Evolutionary conservation across 1,140 invertebrate species (phyloP).

Genomic region (Drosophila insularis): DNA sequence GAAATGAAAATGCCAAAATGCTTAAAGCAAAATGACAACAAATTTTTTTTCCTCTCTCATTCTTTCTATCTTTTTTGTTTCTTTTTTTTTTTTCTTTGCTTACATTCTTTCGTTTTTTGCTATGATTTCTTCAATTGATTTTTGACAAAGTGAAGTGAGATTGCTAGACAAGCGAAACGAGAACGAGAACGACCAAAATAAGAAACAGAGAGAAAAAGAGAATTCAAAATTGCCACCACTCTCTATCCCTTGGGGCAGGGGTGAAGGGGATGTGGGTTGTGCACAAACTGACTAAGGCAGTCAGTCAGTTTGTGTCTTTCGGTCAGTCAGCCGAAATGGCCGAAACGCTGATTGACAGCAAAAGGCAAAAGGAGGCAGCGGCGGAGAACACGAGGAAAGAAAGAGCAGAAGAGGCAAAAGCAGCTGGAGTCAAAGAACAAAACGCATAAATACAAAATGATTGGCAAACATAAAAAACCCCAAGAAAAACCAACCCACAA

Average conservation of each 20-base stretch:
- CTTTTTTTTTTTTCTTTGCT: neutral
- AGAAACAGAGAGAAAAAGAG: conserved; percentile 4
- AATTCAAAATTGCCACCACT: conserved; percentile 1
- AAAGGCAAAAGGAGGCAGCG: neutral
- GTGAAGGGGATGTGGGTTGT: too few relatives aligned
- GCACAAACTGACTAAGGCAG: neutral
- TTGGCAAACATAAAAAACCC: conserved; percentile 64
- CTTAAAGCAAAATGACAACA: conserved; percentile 27
- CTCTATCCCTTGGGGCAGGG: neutral
- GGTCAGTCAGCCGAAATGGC: conserved; percentile 39
- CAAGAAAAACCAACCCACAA: conserved; percentile 25
- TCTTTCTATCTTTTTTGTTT: neutral
- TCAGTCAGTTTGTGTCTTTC: conserved; percentile 4
- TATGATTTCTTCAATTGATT: conserved; percentile 13
- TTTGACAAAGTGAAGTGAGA: conserved; percentile 48
- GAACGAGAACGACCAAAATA: neutral
- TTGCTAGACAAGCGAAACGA: conserved; percentile 30
- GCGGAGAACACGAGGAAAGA: neutral
- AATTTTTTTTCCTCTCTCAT: neutral
- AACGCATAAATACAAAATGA: conserved; percentile 77
- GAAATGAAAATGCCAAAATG: conserved; percentile 20
- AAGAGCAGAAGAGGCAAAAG: conserved; percentile 12
- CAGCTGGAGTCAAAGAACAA: conserved; percentile 58
- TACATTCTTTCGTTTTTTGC: neutral
- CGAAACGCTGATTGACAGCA: conserved; percentile 64